These are phyloP conservation scores for Teleiodes luculella DNA, from an alignment of 2,888 invertebrate genomes.

Conservation along the genomic window DNA sequence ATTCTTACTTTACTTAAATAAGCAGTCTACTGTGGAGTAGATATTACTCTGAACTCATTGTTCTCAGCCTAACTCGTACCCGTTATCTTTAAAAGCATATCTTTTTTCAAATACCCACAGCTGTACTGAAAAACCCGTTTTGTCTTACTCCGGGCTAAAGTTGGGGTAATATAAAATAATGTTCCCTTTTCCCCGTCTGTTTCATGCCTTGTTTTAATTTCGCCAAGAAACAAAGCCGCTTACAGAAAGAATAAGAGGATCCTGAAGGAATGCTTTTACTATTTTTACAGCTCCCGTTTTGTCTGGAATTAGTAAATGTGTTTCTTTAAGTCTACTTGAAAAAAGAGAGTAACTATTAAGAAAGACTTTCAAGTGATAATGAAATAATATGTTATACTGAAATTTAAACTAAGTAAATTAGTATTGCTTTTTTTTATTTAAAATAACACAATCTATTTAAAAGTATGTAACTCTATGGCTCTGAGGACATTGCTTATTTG, in stretches of 20 bases:
- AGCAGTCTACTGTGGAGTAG: too few relatives aligned
- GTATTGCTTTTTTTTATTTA: too few relatives aligned
- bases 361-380: too few relatives aligned
- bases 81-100: background rate
- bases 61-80: background rate
- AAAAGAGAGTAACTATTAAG: background rate
- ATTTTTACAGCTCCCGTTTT: background rate
- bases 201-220: constrained; percentile 7
- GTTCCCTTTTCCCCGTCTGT: background rate
- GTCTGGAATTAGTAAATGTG: background rate
- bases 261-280: background rate
- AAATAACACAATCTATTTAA: too few relatives aligned
- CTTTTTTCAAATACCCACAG: constrained; percentile 1
- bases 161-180: constrained; percentile 10
- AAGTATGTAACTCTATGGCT: too few relatives aligned
- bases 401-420: too few relatives aligned
- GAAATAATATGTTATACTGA: too few relatives aligned
- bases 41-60: too few relatives aligned
- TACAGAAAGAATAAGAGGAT: background rate
- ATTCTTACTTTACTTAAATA: too few relatives aligned
- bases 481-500: too few relatives aligned
- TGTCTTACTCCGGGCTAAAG: constrained; percentile 7
- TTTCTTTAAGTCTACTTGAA: background rate
- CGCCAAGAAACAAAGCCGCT: constrained; percentile 10
- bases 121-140: constrained; percentile 5